These are phyloP conservation scores for Erythrocercus mccallii DNA, from an alignment of 2,113 vertebrate genomes.

Conservation along the genomic window DNA sequence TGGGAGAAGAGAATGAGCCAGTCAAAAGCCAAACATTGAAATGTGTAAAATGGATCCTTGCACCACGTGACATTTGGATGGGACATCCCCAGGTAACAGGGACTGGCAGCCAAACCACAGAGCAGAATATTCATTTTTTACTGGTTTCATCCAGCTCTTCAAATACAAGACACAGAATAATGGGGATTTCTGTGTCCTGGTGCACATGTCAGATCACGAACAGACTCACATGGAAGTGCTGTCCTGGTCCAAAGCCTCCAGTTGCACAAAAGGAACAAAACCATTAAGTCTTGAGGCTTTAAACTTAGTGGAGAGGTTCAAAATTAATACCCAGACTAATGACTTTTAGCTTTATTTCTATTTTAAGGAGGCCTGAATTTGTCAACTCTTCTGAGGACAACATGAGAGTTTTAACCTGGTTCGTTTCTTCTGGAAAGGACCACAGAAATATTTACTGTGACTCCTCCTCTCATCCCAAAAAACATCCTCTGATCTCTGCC, in stretches of 20 bases:
- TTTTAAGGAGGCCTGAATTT: not conserved
- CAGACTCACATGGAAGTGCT: not conserved
- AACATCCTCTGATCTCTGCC: not conserved
- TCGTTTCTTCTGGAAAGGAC: not conserved
- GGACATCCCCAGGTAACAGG: not conserved
- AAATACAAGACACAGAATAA: rapidly evolving
- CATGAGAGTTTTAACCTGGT: not conserved
- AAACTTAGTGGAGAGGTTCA: not conserved
- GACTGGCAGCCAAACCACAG: not conserved
- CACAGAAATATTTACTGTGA: not conserved
- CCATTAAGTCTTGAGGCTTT: rapidly evolving
- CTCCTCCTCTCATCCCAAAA: not conserved
- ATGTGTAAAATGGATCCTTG: rapidly evolving
- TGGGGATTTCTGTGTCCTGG: not conserved
- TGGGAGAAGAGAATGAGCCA: not conserved
- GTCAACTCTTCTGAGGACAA: not conserved
- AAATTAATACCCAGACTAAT: not conserved
- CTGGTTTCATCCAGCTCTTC: not conserved
- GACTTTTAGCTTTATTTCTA: not conserved
- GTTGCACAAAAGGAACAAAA: not conserved
- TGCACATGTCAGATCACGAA: rapidly evolving
- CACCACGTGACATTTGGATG: rapidly evolving
- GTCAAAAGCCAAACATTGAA: not conserved
- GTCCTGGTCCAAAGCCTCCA: not conserved
- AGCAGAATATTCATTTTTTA: rapidly evolving